phyloP scores from a whole-genome alignment of 2,888 invertebrate genomes.

The Ormyrus rosae region DNA sequence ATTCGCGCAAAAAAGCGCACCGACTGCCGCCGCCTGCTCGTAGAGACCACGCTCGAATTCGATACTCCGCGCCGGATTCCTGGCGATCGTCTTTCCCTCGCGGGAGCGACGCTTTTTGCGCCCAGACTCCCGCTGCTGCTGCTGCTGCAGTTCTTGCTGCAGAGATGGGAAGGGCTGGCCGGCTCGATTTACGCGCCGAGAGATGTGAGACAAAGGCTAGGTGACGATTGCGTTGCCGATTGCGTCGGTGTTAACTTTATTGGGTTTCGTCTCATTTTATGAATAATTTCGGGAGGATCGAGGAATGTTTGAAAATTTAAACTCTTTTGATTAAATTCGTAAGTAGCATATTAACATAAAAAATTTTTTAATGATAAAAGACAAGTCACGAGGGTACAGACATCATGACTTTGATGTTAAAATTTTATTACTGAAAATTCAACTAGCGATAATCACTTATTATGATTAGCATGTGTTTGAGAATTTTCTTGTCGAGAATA shows the following conservation, averaged over 20 bases:
- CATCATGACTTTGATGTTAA: no score
- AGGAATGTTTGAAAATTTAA: no score
- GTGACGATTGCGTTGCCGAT: no score
- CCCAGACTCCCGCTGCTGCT: neutral
- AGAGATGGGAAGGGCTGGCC: neutral
- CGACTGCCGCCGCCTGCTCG: neutral
- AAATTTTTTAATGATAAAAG: no score
- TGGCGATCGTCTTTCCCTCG: conserved; percentile 45
- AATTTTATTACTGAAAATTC: neutral
- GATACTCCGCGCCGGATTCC: conserved; percentile 25
- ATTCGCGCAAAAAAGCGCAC: conserved; percentile 1
- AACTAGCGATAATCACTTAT: neutral
- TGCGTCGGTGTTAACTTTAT: no score
- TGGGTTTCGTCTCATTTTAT: no score
- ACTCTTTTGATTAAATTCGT: no score
- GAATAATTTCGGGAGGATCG: no score
- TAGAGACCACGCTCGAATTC: conserved; percentile 26
- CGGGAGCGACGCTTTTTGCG: neutral
- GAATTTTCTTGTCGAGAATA: neutral
- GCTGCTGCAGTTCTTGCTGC: neutral
- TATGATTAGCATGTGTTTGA: neutral
- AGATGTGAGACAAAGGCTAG: no score
- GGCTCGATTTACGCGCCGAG: conserved; percentile 39
- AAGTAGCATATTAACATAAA: no score
- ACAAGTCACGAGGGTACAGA: no score